Conservation (phyloP, 2,797 vertebrate species). For the Lithobates sylvaticus region DNA sequence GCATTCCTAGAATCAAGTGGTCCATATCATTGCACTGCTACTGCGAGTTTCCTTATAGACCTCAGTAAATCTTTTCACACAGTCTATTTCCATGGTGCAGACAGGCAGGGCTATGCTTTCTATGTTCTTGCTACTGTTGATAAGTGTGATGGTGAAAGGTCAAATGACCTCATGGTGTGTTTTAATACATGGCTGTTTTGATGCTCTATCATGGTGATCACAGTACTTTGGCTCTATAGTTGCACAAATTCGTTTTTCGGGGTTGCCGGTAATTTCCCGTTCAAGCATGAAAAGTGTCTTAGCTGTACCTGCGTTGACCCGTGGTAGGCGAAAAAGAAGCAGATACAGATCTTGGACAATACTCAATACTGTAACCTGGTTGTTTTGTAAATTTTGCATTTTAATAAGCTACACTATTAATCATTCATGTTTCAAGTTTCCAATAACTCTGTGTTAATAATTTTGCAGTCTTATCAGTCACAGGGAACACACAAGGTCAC, state of each 20-base stretch:
- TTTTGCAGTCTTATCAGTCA: too few relatives aligned
- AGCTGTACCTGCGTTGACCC: background rate
- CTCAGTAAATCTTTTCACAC: constrained; percentile 34
- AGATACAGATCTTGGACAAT: background rate
- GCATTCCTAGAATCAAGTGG: constrained; percentile 26
- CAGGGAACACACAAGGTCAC: too few relatives aligned
- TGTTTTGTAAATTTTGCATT: background rate
- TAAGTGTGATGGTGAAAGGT: constrained; percentile 32
- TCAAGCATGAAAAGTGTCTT: background rate
- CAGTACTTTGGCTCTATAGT: background rate
- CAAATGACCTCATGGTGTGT: background rate
- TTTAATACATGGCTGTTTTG: background rate
- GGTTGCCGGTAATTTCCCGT: too few relatives aligned
- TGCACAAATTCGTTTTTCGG: background rate
- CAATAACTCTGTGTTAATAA: too few relatives aligned
- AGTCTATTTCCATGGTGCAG: background rate
- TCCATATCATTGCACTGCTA: constrained; percentile 1
- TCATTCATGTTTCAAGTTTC: background rate
- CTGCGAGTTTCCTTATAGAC: background rate
- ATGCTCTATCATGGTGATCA: background rate
- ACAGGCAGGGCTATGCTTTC: background rate
- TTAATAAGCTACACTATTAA: background rate
- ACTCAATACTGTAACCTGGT: background rate
- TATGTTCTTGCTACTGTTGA: constrained; percentile 27
- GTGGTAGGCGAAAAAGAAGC: background rate